phyloP scores from a whole-genome alignment of 1,140 invertebrate genomes.

The Venustaconcha ellipsiformis region DNA sequence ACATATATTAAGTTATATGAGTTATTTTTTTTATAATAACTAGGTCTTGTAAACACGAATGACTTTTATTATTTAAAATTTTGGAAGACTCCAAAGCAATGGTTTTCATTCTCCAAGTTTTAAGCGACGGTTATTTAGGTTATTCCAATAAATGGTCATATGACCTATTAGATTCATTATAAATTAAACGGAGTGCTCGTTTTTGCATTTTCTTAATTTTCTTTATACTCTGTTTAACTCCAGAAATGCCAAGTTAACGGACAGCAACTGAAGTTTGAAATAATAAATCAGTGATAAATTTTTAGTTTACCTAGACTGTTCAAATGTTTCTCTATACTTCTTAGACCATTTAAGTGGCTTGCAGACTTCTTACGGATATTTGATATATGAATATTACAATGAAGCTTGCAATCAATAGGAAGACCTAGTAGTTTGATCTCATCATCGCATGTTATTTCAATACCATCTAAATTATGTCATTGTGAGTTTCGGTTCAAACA shows the following conservation, averaged over 20 bases:
- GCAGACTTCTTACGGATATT: constrained; percentile 23
- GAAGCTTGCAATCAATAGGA: constrained; percentile 27
- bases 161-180: constrained; percentile 1
- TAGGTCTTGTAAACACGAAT: background rate
- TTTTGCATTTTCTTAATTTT: constrained; percentile 4
- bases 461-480: constrained; percentile 5
- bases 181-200: background rate
- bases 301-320: no score
- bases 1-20: background rate
- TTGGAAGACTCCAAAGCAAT: background rate
- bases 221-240: background rate
- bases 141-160: background rate
- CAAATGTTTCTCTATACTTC: no score
- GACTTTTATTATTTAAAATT: background rate
- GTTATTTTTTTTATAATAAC: background rate
- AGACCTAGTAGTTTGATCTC: constrained; percentile 20
- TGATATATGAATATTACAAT: constrained; percentile 20
- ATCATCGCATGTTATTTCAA: constrained; percentile 25
- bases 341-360: constrained; percentile 12
- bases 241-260: constrained; percentile 1
- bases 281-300: constrained; percentile 19
- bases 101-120: constrained; percentile 5
- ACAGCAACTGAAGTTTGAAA: constrained; percentile 27
- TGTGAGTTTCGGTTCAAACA: background rate
- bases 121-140: background rate